Evolutionary conservation across 2,797 vertebrate genomes (phyloP), one percentile per base, ranked within the genome.

Genomic region (Poecilia picta): DNA sequence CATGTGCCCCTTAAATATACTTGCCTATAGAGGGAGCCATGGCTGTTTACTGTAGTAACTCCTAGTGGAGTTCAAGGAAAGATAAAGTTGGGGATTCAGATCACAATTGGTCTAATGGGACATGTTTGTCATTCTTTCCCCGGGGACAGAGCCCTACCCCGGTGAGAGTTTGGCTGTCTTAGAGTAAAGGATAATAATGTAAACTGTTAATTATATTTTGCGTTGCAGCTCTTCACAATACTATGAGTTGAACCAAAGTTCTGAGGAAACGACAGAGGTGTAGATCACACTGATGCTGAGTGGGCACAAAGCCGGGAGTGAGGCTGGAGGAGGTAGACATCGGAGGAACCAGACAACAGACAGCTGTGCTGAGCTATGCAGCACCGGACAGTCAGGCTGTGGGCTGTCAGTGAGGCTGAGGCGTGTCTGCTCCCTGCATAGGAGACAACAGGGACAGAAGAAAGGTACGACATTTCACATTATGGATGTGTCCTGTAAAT

Each of bases 301-400:
- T 85, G 83, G 80, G 80, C 94, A 93, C 84, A 92, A 92, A 87
- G 88, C n/a, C 70, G 74, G 45, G 84, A 86, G 83, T 66, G 84
- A 82, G 76, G 79, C 85, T 86, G 82, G 80, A 82, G 82, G 85
- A 89, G 89, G 89, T 73, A 68, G 83, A 87, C 91, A 91, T 83
- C 8, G 83, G 88, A 92, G 79, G 91, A 91, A 91, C 81, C 85
- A 81, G 92, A 92, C 90, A 90, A 92, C 87, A 88, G 93, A 95
- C 94, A 95, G 94, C 92, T 94, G 93, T 95, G 94, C 94, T 94
- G 94, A 94, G 93, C 89, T 92, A 36, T 92, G 92, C 92, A 93
- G 89, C 92, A 80, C 15, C 74, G 76, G 81, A 78, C 81, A 88
- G 85, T 89, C 89, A 88, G 92, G 81, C 91, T 87, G 87, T 80